Conservation (phyloP, 37 sponge, comb jelly and placozoan species). For the Theonella swinhoei region DNA sequence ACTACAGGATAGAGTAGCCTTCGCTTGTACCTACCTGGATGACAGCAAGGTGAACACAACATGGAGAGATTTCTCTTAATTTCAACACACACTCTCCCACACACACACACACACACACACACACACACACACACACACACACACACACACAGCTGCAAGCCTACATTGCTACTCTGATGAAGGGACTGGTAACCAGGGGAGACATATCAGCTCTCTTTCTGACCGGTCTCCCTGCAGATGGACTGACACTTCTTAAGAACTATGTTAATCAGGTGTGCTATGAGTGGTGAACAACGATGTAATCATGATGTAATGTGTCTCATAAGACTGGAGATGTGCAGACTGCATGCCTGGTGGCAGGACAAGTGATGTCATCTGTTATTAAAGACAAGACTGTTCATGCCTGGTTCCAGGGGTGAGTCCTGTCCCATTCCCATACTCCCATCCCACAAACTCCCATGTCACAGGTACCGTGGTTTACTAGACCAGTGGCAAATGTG, state of each 20-base stretch:
- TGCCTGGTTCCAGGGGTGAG: slow-evolving; percentile 81
- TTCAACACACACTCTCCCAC: too few relatives aligned
- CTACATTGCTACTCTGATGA: slow-evolving; percentile 19
- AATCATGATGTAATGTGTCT: not conserved
- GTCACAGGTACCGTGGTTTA: slow-evolving; percentile 71
- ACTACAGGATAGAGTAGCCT: slow-evolving; percentile 72
- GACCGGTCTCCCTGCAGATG: slow-evolving; percentile 63
- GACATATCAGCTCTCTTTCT: slow-evolving; percentile 65
- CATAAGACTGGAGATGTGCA: slow-evolving; percentile 87
- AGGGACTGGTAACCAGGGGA: slow-evolving; percentile 30
- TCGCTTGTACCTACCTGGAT: slow-evolving; percentile 79
- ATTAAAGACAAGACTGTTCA: slow-evolving; percentile 35
- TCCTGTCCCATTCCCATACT: not conserved
- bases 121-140: too few relatives aligned
- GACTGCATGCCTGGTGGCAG: slow-evolving; percentile 77
- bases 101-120: too few relatives aligned
- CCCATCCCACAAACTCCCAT: slow-evolving; percentile 4
- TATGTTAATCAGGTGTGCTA: slow-evolving; percentile 77
- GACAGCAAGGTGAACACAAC: slow-evolving; percentile 34
- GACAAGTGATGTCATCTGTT: slow-evolving; percentile 54
- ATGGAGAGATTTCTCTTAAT: too few relatives aligned
- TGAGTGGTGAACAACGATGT: not conserved
- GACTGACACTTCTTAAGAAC: slow-evolving; percentile 58
- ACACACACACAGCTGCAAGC: slow-evolving; percentile 52
- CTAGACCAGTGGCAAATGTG: slow-evolving; percentile 86